Evolutionary conservation across 1,140 invertebrate species (phyloP).

Genomic region (Ceratina australensis): DNA sequence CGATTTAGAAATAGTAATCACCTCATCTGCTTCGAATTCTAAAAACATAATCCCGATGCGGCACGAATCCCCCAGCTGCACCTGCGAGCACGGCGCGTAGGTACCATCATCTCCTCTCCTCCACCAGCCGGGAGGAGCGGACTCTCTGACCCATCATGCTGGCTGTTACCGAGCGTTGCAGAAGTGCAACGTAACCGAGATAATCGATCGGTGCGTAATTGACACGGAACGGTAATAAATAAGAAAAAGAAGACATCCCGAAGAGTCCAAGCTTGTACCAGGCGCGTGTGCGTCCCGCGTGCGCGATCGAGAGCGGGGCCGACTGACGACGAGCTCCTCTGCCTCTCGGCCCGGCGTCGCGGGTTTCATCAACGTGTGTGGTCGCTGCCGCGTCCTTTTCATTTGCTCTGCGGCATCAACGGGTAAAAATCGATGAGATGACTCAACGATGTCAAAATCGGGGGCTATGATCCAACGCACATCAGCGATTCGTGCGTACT

Average conservation of each 20-base stretch:
- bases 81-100: constrained; percentile 52
- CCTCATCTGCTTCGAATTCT: constrained; percentile 18
- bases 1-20: constrained; percentile 41
- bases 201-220: constrained; percentile 71
- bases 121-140: not conserved
- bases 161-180: constrained; percentile 18
- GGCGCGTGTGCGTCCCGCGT: constrained; percentile 11
- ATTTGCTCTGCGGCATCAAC: constrained; percentile 59
- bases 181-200: constrained; percentile 53
- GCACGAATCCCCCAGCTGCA: constrained; percentile 36
- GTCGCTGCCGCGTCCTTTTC: constrained; percentile 27
- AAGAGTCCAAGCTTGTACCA: constrained; percentile 46
- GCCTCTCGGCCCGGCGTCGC: not conserved
- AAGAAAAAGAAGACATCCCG: constrained; percentile 52
- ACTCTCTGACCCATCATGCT: constrained; percentile 4
- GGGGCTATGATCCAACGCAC: constrained; percentile 79
- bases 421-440: constrained; percentile 77
- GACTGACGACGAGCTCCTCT: constrained; percentile 18
- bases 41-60: constrained; percentile 3
- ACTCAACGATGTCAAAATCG: constrained; percentile 74
- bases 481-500: constrained; percentile 77
- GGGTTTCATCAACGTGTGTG: not conserved
- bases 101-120: constrained; percentile 21
- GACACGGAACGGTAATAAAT: constrained; percentile 73
- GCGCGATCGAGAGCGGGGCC: constrained; percentile 34